Base-by-base conservation (phyloP, 2,797 vertebrate species). In the Nyctalus aviator region DNA sequence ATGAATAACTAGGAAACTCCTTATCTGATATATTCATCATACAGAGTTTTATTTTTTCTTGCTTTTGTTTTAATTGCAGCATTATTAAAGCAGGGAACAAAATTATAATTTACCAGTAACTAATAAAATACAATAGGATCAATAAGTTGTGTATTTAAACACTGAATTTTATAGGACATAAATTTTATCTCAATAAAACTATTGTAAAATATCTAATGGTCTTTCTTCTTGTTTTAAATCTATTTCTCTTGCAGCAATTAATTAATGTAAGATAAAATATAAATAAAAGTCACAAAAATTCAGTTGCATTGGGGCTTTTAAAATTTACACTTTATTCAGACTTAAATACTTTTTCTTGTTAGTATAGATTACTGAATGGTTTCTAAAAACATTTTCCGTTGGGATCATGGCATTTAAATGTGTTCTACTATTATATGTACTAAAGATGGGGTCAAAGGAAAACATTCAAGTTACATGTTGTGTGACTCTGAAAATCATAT, bases 251-350 rank as follows among this genome's bases (percentile, higher is more conserved):
- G 5, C 6, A 79, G 12, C 32, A 50, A n/a, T 75, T 35, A 32
- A 93, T 32, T 81, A 88, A 25, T 85, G 2, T 82, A 71, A 77
- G 20, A 71, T 72, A 73, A 89, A 90, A 79, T 46, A 55, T n/a
- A 55, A 79, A 71, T 57, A 86, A 78, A 82, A 18, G 18, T 23
- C 21, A n/a, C n/a, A 69, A 84, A 59, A 46, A 21, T 14, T 88
- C 8, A 85, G 27, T 35, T 78, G 13, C 4, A 25, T 50, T 55
- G n/a, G 8, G 50, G 30, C 17, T 55, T n/a, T 88, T 59, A 71
- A 88, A 90, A 68, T 84, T 66, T 81, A 32, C 4, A 7, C 2
- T 84, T 84, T 92, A 44, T 55, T 88, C 37, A 81, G 37, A 84
- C 17, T 66, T 46, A 32, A 7, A 32, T 32, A 18, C 46, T 81